Evolutionary conservation across 2,888 invertebrate genomes (phyloP), one percentile per base, ranked within the genome.

Genomic region (Hymenopus coronatus): DNA sequence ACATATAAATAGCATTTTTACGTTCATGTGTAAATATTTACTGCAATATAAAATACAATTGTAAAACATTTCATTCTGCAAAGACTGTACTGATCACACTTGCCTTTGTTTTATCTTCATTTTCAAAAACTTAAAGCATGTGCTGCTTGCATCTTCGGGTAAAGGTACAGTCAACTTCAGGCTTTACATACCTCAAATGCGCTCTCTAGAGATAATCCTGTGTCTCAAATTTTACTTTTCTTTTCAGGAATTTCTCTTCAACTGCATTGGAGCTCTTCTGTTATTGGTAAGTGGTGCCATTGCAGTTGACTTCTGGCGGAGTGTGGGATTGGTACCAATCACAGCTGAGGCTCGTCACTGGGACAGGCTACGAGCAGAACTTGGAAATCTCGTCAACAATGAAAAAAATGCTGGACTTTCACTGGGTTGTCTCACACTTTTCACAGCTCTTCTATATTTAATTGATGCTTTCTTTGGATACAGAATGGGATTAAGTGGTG

Each of bases 241-340:
- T 83, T 87, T 33, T 20, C 88, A 90, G 90, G 90, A 90, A 85
- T 89, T 90, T 70, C 9, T 90, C 33, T 90, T 90, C 87, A 90
- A 89, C 81, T 83, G 88, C 46, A 33, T 85, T 40, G 90, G 90
- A 33, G 90, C 90, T 8, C 84, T 90, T 46, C 40, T 90, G 15
- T 83, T 90, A n/a, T 83, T 90, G 70, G 14, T 90, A 7, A 84
- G 88, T 28, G 90, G 90, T 33, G 87, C 90, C 82, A 89, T 90
- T 28, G 90, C 90, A n/a, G 89, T 90, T 83, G 90, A 90, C 88
- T 90, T 90, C 84, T 90, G 90, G 90, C 89, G 90, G 28, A 88
- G 89, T 8, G 90, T 90, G 33, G 90, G 90, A 9, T 83, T 90
- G 30, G 88, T 90, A 2, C 90, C 90, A 15, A 89, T 90, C 28